These are phyloP conservation scores for Planiliza haematocheilus DNA, from an alignment of 2,113 vertebrate species.

Conservation along the genomic window DNA sequence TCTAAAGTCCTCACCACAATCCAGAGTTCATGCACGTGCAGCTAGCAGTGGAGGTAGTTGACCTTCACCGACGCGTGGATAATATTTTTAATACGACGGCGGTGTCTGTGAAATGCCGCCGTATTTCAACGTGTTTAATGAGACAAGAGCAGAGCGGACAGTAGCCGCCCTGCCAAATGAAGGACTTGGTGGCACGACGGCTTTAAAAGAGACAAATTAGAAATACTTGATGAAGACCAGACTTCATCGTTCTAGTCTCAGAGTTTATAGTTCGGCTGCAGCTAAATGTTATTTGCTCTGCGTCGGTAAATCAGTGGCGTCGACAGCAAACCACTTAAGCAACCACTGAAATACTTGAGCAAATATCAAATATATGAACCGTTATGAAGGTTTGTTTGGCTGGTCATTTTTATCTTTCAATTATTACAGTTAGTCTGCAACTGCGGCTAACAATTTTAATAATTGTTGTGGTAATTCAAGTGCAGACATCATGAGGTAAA, in stretches of 20 bases:
- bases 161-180: slow-evolving; percentile 8
- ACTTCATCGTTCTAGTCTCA: slow-evolving; percentile 13
- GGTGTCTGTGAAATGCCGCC: slow-evolving; percentile 39
- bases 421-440: too few relatives aligned
- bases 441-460: too few relatives aligned
- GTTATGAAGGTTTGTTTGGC: too few relatives aligned
- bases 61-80: slow-evolving; percentile 38
- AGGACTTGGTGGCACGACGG: slow-evolving; percentile 3
- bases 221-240: neutral
- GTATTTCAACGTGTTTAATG: slow-evolving; percentile 47
- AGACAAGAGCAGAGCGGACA: slow-evolving; percentile 23
- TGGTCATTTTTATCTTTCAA: too few relatives aligned
- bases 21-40: neutral
- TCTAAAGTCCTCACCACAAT: slow-evolving; percentile 15
- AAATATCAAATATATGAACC: neutral
- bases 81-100: slow-evolving; percentile 6
- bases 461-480: too few relatives aligned
- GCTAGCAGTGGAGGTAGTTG: neutral
- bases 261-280: slow-evolving; percentile 6
- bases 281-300: slow-evolving; percentile 1
- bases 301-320: neutral
- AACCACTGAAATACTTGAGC: neutral
- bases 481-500: too few relatives aligned
- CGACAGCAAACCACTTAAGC: neutral
- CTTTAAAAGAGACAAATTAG: slow-evolving; percentile 24